These are phyloP conservation scores for Sapayoa aenigma DNA, from an alignment of 2,113 vertebrate genomes.

Conservation along the genomic window DNA sequence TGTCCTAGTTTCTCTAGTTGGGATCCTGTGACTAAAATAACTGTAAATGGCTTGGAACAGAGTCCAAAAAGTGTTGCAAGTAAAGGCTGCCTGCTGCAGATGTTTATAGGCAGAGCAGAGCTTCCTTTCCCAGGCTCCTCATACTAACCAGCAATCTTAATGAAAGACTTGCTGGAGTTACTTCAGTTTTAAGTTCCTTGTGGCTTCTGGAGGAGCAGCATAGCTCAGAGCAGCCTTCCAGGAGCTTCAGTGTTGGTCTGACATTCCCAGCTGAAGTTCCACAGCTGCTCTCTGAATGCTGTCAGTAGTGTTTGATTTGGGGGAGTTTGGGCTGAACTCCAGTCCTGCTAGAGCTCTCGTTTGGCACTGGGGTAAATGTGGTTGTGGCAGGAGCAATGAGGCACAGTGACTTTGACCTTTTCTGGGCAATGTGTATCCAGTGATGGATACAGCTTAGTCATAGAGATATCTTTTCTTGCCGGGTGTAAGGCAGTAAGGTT, in stretches of 20 bases:
- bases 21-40: slow-evolving; percentile 24
- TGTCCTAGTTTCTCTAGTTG: slow-evolving; percentile 1
- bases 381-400: background rate
- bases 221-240: background rate
- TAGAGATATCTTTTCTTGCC: background rate
- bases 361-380: background rate
- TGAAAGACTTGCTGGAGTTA: background rate
- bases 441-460: background rate
- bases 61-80: background rate
- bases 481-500: background rate
- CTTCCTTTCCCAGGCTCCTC: background rate
- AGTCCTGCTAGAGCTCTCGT: background rate
- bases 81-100: background rate
- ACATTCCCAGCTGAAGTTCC: background rate
- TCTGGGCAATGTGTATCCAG: background rate
- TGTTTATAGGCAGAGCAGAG: background rate
- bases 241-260: background rate
- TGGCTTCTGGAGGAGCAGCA: background rate
- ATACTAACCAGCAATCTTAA: background rate
- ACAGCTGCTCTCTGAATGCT: background rate
- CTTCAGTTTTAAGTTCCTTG: background rate
- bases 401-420: background rate
- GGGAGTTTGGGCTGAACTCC: background rate
- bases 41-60: background rate
- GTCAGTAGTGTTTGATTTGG: background rate